A percentile compares a stretch with the other conserved stretches of the same genome.
Evolutionary conservation across 2,888 invertebrate genomes (phyloP).

Genomic region (Alcis repandata): DNA sequence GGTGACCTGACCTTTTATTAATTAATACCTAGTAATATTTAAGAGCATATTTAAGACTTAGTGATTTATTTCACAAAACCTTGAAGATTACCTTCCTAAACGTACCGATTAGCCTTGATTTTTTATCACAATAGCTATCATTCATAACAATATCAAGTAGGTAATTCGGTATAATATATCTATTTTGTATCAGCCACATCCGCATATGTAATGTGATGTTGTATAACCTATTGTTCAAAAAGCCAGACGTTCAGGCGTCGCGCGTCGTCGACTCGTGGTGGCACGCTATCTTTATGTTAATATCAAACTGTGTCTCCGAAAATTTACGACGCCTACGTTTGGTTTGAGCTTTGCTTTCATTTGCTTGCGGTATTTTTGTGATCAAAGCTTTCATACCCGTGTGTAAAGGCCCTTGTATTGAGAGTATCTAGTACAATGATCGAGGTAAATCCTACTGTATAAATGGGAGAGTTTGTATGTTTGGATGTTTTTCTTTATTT

Average conservation of each 20-base stretch:
- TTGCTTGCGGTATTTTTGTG: background rate
- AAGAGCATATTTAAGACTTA: no score
- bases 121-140: constrained; percentile 8
- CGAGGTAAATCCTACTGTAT: background rate
- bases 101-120: constrained; percentile 21
- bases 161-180: background rate
- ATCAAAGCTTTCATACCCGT: constrained; percentile 9
- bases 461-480: no score
- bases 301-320: constrained; percentile 6
- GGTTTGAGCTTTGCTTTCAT: background rate
- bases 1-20: no score
- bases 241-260: constrained; percentile 21
- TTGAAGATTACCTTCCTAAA: background rate
- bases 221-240: constrained; percentile 10
- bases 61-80: constrained; percentile 1
- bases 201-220: constrained; percentile 8
- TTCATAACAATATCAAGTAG: constrained; percentile 6
- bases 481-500: no score
- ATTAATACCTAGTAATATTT: no score
- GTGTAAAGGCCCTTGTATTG: constrained; percentile 2
- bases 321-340: background rate
- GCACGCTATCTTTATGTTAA: constrained; percentile 18
- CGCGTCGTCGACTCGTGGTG: no score
- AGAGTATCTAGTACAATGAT: background rate
- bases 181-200: constrained; percentile 8